Base-by-base conservation (phyloP, 2,797 vertebrate species). In the Hyperoplus immaculatus region DNA sequence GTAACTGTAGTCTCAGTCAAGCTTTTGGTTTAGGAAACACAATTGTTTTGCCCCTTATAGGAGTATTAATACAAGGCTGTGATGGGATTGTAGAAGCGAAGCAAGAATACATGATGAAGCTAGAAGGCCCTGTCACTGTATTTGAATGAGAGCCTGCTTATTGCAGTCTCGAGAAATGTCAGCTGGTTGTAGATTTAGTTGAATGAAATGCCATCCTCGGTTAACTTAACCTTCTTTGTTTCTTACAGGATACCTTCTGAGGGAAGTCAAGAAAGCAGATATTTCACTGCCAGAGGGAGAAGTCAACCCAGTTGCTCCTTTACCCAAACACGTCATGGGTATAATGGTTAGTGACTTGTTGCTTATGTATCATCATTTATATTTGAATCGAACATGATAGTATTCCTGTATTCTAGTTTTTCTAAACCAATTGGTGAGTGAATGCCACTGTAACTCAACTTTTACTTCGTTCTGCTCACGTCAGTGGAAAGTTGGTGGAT, bases 201-300 rank as follows among this genome's bases (percentile, higher is more conserved):
- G 51, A 86, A 85, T 77, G 53, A 81, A 77, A 68, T 61, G 47
- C 41, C 11, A 16, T 21, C 21, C n/a, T 58, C 45, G 0, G 43
- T 61, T 74, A 74, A 67, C 41, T 57, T 56, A 83, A 83, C 59
- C 4, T 11, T 69, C 0, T 77, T 47, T 72, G 11, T 70, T 87
- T 69, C 67, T 74, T 78, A 64, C 89, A 99, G 98, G 95, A 9
- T 99, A 98, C 83, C 94, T 99, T 88, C 94, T 98, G 62, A 96
- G 97, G 89, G 98, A 99, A 93, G 97, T 99, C 66, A 97, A 97
- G 85, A 97, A 95, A 89, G 96, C 97, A 0, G 97, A 97, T 72
- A 98, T 99, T 82, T 94, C 95, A 49, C 95, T 99, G 72, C 97
- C 97, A 18, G 97, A 99, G 53, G 95, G 91, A 69, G 96, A 97